phyloP scores from a whole-genome alignment of 2,888 invertebrate genomes.

The Ennomos quercinarius region DNA sequence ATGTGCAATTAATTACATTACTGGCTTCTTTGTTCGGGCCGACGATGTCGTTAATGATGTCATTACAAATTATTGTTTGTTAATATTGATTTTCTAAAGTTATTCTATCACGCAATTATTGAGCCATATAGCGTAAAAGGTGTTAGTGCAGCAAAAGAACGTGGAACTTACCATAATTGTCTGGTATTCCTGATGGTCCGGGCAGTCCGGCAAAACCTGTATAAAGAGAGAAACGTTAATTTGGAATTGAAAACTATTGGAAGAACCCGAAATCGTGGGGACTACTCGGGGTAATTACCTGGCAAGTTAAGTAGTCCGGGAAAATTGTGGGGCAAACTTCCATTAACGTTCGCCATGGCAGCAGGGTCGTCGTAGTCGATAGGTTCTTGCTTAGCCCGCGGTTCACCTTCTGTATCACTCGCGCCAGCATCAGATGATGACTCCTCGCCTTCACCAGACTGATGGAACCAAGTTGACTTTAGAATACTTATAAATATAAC shows the following conservation, averaged over 20 bases:
- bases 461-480: conserved; percentile 1
- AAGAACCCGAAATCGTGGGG: neutral
- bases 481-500: neutral
- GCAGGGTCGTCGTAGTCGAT: conserved; percentile 89
- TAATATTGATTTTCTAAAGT: conserved; percentile 53
- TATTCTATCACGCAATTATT: conserved; percentile 53
- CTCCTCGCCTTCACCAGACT: conserved; percentile 89
- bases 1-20: conserved; percentile 71
- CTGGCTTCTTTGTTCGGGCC: conserved; percentile 53
- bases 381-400: conserved; percentile 90
- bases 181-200: conserved; percentile 94
- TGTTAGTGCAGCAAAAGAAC: conserved; percentile 49
- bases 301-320: conserved; percentile 93
- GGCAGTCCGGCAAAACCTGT: conserved; percentile 90
- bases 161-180: conserved; percentile 91
- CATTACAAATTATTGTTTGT: conserved; percentile 56
- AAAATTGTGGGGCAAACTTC: conserved; percentile 89
- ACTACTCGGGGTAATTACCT: conserved; percentile 80
- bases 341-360: conserved; percentile 87
- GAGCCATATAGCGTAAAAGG: conserved; percentile 58
- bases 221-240: conserved; percentile 50
- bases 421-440: conserved; percentile 94
- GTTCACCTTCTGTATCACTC: conserved; percentile 88
- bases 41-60: conserved; percentile 52
- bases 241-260: neutral